phyloP scores from a whole-genome alignment of 2,888 invertebrate species.

The Pristionchus fissidentatus region DNA sequence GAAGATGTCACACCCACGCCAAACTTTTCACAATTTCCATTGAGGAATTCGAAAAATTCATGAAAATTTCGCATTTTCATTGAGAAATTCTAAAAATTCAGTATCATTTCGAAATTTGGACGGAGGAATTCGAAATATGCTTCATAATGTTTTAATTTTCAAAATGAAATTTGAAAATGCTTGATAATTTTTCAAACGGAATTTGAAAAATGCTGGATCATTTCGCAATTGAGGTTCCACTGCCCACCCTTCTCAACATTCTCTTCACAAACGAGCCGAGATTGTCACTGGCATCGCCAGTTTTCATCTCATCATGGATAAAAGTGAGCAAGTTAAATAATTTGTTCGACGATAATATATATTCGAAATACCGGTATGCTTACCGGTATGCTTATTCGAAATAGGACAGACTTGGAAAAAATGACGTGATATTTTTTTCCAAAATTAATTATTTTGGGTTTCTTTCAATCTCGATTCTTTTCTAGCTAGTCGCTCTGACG shows the following conservation, averaged over 20 bases:
- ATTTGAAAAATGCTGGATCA: neutral
- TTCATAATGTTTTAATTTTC: no score
- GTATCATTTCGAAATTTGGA: no score
- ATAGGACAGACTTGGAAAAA: no score
- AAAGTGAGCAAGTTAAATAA: conserved; percentile 48
- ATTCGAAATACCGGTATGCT: neutral
- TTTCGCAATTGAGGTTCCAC: conserved; percentile 67
- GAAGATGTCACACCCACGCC: conserved; percentile 7
- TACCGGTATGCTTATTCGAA: no score
- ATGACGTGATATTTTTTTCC: no score
- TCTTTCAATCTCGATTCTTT: neutral
- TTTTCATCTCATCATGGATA: conserved; percentile 72
- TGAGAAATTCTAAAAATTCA: neutral
- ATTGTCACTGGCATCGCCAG: conserved; percentile 70
- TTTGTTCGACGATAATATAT: neutral
- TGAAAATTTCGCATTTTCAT: neutral
- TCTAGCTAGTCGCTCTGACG: conserved; percentile 70
- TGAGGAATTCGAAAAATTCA: neutral
- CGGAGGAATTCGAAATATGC: no score
- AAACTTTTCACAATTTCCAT: neutral
- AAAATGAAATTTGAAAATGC: no score
- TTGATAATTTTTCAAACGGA: no score
- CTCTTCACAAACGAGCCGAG: conserved; percentile 74
- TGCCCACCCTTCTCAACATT: conserved; percentile 71
- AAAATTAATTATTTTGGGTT: neutral